Evolutionary conservation across 2,113 vertebrate genomes (phyloP), one percentile per base, ranked within the genome.

Genomic region (Epinephelus fuscoguttatus): DNA sequence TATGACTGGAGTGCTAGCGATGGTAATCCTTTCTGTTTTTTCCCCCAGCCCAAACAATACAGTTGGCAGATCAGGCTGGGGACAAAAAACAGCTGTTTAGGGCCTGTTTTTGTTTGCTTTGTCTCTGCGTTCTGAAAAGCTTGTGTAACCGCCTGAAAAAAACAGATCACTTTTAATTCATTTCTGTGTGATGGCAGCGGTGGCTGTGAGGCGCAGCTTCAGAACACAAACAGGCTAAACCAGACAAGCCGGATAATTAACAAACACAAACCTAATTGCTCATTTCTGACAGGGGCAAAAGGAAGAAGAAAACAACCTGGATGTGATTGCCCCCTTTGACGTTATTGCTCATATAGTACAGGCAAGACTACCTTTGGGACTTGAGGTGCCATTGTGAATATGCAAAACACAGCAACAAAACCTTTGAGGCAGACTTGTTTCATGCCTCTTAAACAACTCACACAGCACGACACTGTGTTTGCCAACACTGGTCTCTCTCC

Each of bases 261-360:
- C 95, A 95, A 95, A 95, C 94, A 93, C 94, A 94, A 94, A 94
- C 88, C 91, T 95, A 95, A 95, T 95, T 95, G 94, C 94, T 95
- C 90, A 94, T 94, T 95, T 94, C 93, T 94, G 94, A 94, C 94
- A 93, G 92, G 92, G 93, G 93, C 94, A 94, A 94, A 94, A 94
- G 93, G 92, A 94, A 93, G 90, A 94, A 85, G 91, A 95, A 95
- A 94, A 95, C 92, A 95, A 93, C 89, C 90, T 91, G 89, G 84
- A 84, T 94, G 91, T 92, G 92, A 94, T 92, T 93, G 91, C 92
- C 92, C 90, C 89, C 90, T 91, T 88, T 87, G 86, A 92, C 84
- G 69, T 91, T 91, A 83, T 75, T 89, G 84, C 82, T 86, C 82
- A 77, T 87, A 86, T 67, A 88, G 82, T 62, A 83, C 73, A 79